A percentile compares a stretch with the other conserved stretches of the same genome.
phyloP scores from a whole-genome alignment of 2,888 invertebrate genomes.

The Margaritifera margaritifera region DNA sequence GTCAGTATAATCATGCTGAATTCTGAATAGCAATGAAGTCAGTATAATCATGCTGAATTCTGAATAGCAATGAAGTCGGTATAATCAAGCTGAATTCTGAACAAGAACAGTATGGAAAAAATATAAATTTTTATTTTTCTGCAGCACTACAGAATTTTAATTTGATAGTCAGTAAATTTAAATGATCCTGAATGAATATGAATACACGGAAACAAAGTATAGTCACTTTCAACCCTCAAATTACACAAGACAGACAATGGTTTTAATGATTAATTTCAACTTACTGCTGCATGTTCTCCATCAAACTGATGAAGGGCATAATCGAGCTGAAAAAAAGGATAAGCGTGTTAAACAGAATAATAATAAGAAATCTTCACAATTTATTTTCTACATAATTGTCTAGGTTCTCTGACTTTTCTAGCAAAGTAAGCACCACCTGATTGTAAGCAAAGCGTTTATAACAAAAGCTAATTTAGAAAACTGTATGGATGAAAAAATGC shows the following conservation, averaged over 20 bases:
- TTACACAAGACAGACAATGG: too few species aligned
- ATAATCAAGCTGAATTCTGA: too few species aligned
- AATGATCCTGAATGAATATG: neutral
- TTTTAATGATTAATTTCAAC: conserved; percentile 20
- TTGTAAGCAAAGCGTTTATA: too few species aligned
- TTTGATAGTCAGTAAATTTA: neutral
- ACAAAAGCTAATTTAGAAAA: too few species aligned
- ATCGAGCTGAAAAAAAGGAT: conserved; percentile 52
- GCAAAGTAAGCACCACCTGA: too few species aligned
- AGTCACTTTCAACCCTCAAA: neutral
- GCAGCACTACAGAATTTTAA: neutral
- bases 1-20: too few species aligned
- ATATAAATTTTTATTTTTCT: neutral
- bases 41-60: too few species aligned
- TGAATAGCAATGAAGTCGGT: too few species aligned
- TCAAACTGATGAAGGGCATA: conserved; percentile 60
- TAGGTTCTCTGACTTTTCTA: neutral
- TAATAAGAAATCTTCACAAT: neutral
- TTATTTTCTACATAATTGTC: conserved; percentile 1
- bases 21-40: too few species aligned
- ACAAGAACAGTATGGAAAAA: too few species aligned
- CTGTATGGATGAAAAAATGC: too few species aligned
- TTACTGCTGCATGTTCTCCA: conserved; percentile 64
- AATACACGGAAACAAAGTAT: neutral
- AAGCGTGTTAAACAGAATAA: too few species aligned